A percentile compares a stretch with the other conserved stretches of the same genome.
Evolutionary conservation across 2,888 invertebrate species (phyloP).

Genomic region (Drosophila bunnanda): DNA sequence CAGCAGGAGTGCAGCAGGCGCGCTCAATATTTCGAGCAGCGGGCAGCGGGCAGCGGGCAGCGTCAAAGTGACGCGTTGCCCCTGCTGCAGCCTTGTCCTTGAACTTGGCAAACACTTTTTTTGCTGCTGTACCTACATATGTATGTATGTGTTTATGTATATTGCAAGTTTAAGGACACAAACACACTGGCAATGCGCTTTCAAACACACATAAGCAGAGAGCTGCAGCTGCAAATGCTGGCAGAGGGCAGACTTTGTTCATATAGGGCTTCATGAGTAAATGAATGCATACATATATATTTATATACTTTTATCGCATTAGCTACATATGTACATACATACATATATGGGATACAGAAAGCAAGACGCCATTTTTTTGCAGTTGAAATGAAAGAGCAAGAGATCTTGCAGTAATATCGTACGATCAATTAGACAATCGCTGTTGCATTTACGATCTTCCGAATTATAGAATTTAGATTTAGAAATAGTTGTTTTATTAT

Average conservation of each 20-base stretch:
- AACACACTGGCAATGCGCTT: constrained; percentile 16
- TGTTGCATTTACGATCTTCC: too few species aligned
- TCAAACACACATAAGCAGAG: constrained; percentile 34
- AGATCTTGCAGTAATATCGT: neutral
- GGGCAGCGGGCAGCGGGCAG: constrained; percentile 57
- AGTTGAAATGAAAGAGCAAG: neutral
- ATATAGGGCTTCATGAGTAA: constrained; percentile 7
- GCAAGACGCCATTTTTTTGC: constrained; percentile 12
- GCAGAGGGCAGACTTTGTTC: constrained; percentile 10
- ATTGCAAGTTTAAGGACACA: constrained; percentile 47
- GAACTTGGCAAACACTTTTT: constrained; percentile 72
- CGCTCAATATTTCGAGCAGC: constrained; percentile 34
- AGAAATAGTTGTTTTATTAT: neutral
- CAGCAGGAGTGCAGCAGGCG: constrained; percentile 41
- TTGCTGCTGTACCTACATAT: constrained; percentile 34
- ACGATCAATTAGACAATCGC: neutral
- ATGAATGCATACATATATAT: constrained; percentile 11
- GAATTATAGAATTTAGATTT: neutral
- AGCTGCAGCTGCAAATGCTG: constrained; percentile 34
- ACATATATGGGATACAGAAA: constrained; percentile 1
- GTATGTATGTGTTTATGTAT: constrained; percentile 6
- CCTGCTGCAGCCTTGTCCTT: constrained; percentile 75
- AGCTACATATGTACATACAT: neutral
- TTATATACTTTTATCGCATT: constrained; percentile 33
- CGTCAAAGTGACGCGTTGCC: constrained; percentile 63